phyloP scores from a whole-genome alignment of 1,140 invertebrate species.

The Brachionus sp. region DNA sequence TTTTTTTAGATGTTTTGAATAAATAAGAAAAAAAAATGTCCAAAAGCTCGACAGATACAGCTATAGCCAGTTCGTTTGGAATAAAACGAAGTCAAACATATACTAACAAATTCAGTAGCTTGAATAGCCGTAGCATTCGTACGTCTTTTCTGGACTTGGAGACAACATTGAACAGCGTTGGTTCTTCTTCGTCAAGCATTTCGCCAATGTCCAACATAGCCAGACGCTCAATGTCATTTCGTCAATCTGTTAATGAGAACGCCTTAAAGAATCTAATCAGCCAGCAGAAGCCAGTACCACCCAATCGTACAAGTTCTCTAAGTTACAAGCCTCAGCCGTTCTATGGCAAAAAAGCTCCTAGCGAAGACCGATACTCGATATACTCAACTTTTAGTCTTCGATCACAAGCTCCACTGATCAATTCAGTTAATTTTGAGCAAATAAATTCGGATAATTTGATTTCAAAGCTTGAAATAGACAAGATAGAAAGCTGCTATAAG shows the following conservation, averaged over 20 bases:
- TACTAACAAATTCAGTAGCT: background rate
- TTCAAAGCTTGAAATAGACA: background rate
- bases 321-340: background rate
- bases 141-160: background rate
- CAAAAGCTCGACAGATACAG: background rate
- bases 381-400: constrained; percentile 13
- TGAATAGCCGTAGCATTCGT: background rate
- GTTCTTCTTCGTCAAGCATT: background rate
- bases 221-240: background rate
- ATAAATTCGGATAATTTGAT: background rate
- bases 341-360: background rate
- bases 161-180: background rate
- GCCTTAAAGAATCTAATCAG: background rate
- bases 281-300: constrained; percentile 10
- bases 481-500: constrained; percentile 37
- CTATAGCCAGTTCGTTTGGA: background rate
- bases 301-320: constrained; percentile 32
- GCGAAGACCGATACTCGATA: constrained; percentile 9
- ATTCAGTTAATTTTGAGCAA: constrained; percentile 5
- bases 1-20: background rate
- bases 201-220: background rate
- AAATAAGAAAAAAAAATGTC: background rate
- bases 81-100: constrained; percentile 13
- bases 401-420: background rate
- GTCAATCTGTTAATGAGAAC: constrained; percentile 5